These are phyloP conservation scores for Caenorhabditis virilis DNA, from an alignment of 2,888 invertebrate genomes.

Conservation along the genomic window DNA sequence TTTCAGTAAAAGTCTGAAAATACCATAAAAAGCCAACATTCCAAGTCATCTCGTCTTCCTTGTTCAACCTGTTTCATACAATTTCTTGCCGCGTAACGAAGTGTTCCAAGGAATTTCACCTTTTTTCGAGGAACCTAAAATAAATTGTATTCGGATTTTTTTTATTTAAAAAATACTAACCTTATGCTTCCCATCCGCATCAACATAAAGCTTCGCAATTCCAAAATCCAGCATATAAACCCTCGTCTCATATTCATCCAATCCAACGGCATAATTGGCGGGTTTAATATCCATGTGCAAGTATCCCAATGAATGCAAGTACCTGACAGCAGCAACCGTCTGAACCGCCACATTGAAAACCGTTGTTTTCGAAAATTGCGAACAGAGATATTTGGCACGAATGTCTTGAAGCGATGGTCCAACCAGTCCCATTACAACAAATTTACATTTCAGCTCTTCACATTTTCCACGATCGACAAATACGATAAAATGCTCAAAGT, in stretches of 20 bases:
- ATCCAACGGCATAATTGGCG: slow-evolving; percentile 42
- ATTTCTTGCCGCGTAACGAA: slow-evolving; percentile 40
- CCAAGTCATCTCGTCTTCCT: slow-evolving; percentile 46
- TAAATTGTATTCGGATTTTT: too few relatives aligned
- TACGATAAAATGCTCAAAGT: slow-evolving; percentile 41
- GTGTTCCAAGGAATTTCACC: slow-evolving; percentile 48
- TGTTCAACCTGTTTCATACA: slow-evolving; percentile 44
- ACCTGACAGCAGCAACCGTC: slow-evolving; percentile 21
- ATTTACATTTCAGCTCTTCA: slow-evolving; percentile 42
- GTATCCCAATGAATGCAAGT: slow-evolving; percentile 43
- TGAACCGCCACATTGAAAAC: slow-evolving; percentile 34
- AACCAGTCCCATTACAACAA: slow-evolving; percentile 46
- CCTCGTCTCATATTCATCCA: slow-evolving; percentile 15
- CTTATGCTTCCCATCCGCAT: slow-evolving; percentile 26
- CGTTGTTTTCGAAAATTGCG: slow-evolving; percentile 27
- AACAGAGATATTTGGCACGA: slow-evolving; percentile 30
- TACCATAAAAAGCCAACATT: slow-evolving; percentile 46
- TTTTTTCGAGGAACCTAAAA: slow-evolving; percentile 25
- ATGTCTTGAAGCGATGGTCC: slow-evolving; percentile 47
- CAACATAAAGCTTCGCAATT: slow-evolving; percentile 28
- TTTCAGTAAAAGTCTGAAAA: neutral
- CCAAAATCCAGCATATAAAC: slow-evolving; percentile 42
- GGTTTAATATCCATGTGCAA: slow-evolving; percentile 47
- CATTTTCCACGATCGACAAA: slow-evolving; percentile 45
- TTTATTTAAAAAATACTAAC: too few relatives aligned